Evolutionary conservation across 2,888 invertebrate genomes (phyloP).

Genomic region (Drosophila cognata): DNA sequence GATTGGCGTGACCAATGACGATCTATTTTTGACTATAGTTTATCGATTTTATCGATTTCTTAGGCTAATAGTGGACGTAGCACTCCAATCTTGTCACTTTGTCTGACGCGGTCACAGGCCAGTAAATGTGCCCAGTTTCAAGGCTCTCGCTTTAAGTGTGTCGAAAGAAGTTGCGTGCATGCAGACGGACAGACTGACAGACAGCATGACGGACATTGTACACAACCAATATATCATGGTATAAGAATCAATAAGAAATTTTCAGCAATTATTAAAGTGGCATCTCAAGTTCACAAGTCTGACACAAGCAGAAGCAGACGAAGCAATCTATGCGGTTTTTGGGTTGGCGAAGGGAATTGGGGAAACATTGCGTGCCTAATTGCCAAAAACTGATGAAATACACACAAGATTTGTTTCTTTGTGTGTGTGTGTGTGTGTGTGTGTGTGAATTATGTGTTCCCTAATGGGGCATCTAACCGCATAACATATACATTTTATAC

Average conservation of each 20-base stretch:
- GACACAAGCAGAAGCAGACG: not conserved
- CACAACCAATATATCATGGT: not conserved
- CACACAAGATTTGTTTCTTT: not conserved
- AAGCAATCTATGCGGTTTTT: conserved; percentile 8
- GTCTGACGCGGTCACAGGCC: not conserved
- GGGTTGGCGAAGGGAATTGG: not conserved
- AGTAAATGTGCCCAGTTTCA: not conserved
- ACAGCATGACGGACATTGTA: not conserved
- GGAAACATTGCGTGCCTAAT: conserved; percentile 24
- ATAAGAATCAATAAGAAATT: not conserved
- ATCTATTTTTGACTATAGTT: not conserved
- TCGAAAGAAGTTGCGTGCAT: too few species aligned
- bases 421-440: not conserved
- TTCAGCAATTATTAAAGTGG: not conserved
- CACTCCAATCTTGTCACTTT: conserved; percentile 1
- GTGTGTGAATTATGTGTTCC: conserved; percentile 3
- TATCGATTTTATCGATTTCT: not conserved
- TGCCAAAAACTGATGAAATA: conserved; percentile 26
- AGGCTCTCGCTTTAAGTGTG: not conserved
- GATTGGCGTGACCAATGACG: not conserved
- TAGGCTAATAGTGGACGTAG: not conserved
- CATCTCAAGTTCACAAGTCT: not conserved
- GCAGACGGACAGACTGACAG: not conserved
- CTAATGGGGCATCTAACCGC: conserved; percentile 21
- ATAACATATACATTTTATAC: conserved; percentile 26